These are phyloP conservation scores for Cherax destructor DNA, from an alignment of 1,140 invertebrate species.

Conservation along the genomic window DNA sequence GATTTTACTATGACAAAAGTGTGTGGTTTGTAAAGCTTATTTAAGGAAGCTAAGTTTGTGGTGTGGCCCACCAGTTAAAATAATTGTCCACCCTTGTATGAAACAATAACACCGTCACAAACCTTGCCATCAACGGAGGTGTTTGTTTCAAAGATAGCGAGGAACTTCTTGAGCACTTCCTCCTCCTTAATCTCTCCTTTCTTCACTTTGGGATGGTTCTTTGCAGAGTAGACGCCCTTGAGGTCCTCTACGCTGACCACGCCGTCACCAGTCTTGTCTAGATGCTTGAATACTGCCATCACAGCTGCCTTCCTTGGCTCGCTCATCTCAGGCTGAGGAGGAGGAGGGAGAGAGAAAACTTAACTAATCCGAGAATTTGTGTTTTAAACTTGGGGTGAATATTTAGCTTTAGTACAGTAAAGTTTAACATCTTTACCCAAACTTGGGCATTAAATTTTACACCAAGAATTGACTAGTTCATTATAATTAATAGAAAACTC, in stretches of 20 bases:
- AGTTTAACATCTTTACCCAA: too few species aligned
- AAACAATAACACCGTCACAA: background rate
- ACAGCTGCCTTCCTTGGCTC: constrained; percentile 84
- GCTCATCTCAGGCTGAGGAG: constrained; percentile 87
- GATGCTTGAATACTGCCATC: constrained; percentile 89
- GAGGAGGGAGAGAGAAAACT: too few species aligned
- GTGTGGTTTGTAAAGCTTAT: background rate
- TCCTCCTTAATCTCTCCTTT: constrained; percentile 92
- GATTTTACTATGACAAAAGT: background rate
- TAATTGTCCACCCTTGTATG: background rate
- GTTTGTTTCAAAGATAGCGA: constrained; percentile 87
- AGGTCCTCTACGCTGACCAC: constrained; percentile 90
- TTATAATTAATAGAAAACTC: too few species aligned
- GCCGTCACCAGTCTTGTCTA: constrained; percentile 91
- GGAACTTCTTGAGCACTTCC: constrained; percentile 88
- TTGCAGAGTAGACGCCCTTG: constrained; percentile 84
- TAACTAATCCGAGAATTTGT: too few species aligned
- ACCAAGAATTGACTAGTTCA: too few species aligned
- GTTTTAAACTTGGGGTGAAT: too few species aligned
- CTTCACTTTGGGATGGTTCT: constrained; percentile 71
- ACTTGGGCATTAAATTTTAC: too few species aligned
- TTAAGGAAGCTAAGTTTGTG: background rate
- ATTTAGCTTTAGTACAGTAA: too few species aligned
- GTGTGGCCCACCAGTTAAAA: background rate
- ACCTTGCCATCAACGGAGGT: constrained; percentile 52